phyloP scores from a whole-genome alignment of 2,113 vertebrate genomes.

The Cavia porcellus region DNA sequence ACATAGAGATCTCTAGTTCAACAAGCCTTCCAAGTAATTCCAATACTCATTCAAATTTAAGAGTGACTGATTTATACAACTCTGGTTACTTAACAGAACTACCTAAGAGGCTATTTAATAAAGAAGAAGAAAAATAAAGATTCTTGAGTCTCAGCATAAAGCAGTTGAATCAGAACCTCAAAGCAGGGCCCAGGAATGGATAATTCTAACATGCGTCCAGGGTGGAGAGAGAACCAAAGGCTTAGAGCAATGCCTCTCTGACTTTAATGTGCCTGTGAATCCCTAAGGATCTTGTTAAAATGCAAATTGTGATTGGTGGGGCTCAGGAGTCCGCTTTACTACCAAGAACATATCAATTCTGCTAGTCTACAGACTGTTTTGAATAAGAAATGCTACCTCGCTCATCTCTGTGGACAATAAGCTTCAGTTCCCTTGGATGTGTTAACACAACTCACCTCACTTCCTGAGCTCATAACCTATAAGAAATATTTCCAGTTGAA shows the following conservation, averaged over 20 bases:
- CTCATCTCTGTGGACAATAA: neutral
- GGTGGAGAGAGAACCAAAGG: neutral
- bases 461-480: neutral
- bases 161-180: neutral
- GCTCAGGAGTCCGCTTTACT: slow-evolving; percentile 2
- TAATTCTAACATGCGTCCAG: neutral
- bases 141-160: neutral
- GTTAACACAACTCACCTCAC: neutral
- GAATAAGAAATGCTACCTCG: neutral
- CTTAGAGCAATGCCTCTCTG: neutral
- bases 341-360: neutral
- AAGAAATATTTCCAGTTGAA: neutral
- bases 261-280: slow-evolving; percentile 13
- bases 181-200: neutral
- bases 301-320: neutral
- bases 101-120: neutral
- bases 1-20: neutral
- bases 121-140: neutral
- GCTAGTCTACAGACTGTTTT: neutral
- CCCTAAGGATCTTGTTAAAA: slow-evolving; percentile 53
- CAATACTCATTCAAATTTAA: neutral
- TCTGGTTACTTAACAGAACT: neutral
- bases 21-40: neutral
- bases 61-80: slow-evolving; percentile 6
- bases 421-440: neutral